A percentile compares a stretch with the other conserved stretches of the same genome.
These are phyloP conservation scores for Hypotaenidia philippensis DNA, from an alignment of 2,797 vertebrate species.

Conservation along the genomic window DNA sequence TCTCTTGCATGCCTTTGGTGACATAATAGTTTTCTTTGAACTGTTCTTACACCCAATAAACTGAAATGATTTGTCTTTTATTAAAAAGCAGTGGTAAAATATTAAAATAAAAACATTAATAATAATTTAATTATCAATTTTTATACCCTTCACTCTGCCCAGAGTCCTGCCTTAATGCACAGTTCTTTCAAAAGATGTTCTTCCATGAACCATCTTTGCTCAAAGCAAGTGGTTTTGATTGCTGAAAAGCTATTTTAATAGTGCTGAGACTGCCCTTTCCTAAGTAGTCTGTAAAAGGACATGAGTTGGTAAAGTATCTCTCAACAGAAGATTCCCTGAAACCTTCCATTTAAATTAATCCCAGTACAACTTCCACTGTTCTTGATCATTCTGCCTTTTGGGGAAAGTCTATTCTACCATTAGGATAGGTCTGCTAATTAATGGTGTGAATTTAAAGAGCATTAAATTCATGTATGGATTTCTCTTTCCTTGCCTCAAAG, in stretches of 20 bases:
- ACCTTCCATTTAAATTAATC: conserved; percentile 54
- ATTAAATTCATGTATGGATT: background rate
- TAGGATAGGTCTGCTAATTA: conserved; percentile 9
- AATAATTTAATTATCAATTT: background rate
- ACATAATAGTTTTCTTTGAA: background rate
- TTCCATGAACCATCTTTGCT: background rate
- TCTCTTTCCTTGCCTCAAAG: background rate
- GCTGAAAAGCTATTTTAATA: background rate
- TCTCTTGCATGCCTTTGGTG: background rate
- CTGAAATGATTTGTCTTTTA: background rate
- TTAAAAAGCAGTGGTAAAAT: background rate
- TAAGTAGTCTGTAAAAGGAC: conserved; percentile 11
- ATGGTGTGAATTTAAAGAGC: background rate
- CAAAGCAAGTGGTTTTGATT: background rate
- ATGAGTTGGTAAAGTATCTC: background rate
- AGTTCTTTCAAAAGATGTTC: background rate
- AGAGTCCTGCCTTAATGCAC: background rate
- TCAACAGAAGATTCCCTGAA: conserved; percentile 5
- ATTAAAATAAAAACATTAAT: background rate
- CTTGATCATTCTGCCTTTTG: conserved; percentile 25
- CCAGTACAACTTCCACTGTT: background rate
- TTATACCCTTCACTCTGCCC: background rate
- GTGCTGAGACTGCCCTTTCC: conserved; percentile 3
- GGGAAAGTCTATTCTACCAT: background rate
- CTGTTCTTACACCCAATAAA: background rate